These are phyloP conservation scores for Chrysina gloriosa DNA, from an alignment of 2,888 invertebrate genomes.

Conservation along the genomic window DNA sequence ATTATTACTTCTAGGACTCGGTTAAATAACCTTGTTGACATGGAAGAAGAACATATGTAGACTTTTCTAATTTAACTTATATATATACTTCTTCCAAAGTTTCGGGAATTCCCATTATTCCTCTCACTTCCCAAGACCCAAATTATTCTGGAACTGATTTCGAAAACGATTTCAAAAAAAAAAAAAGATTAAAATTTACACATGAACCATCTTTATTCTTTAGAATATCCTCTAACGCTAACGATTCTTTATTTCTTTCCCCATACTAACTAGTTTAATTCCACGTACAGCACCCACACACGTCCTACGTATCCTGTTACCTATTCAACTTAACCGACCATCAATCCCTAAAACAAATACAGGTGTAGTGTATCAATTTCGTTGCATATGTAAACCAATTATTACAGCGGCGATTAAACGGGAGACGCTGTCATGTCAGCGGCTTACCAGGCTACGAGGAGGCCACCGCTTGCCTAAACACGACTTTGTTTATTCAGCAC, in stretches of 20 bases:
- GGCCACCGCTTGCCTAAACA: conserved; percentile 55
- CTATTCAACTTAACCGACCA: neutral
- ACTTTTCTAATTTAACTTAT: too few species aligned
- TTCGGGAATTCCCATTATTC: too few species aligned
- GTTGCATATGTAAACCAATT: neutral
- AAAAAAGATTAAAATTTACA: too few species aligned
- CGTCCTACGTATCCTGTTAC: neutral
- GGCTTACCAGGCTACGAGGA: conserved; percentile 2
- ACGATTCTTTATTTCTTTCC: neutral
- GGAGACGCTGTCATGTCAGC: conserved; percentile 17
- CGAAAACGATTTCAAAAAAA: too few species aligned
- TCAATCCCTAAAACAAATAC: conserved; percentile 16
- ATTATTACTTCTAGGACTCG: too few species aligned
- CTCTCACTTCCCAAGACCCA: too few species aligned
- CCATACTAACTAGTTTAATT: neutral
- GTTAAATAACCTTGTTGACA: too few species aligned
- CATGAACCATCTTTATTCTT: too few species aligned
- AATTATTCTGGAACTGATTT: too few species aligned
- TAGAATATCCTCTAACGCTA: too few species aligned
- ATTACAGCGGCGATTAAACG: conserved; percentile 9
- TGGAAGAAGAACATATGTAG: too few species aligned
- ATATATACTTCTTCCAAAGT: too few species aligned
- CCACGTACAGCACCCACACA: neutral
- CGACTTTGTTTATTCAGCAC: conserved; percentile 53
- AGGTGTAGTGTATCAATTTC: conserved; percentile 17